Conservation (phyloP, 2,888 invertebrate genomes). For the Malachius bipustulatus region DNA sequence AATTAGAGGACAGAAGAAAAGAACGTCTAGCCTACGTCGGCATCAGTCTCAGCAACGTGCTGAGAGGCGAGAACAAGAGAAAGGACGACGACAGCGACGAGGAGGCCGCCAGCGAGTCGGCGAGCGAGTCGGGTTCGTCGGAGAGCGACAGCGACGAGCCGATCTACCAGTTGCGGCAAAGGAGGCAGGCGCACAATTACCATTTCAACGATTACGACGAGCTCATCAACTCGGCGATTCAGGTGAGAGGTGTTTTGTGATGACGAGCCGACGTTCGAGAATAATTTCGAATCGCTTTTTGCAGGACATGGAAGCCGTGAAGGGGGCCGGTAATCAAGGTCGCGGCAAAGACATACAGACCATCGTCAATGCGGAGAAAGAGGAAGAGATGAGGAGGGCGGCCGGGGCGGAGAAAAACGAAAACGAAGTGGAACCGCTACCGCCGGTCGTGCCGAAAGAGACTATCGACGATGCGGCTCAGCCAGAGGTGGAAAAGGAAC, state of each 20-base stretch:
- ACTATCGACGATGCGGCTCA: constrained; percentile 13
- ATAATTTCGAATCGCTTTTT: neutral
- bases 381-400: constrained; percentile 39
- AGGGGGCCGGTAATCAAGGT: constrained; percentile 68
- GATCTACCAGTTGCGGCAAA: constrained; percentile 72
- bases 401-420: constrained; percentile 19
- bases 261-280: neutral
- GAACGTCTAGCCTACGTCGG: constrained; percentile 63
- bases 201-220: constrained; percentile 91
- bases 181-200: constrained; percentile 69
- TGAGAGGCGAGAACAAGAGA: constrained; percentile 30
- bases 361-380: constrained; percentile 67
- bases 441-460: constrained; percentile 18
- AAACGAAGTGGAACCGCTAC: constrained; percentile 11
- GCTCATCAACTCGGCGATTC: constrained; percentile 84
- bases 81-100: constrained; percentile 10
- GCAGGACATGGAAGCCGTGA: constrained; percentile 57
- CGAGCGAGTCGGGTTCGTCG: constrained; percentile 23
- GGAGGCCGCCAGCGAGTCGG: constrained; percentile 7
- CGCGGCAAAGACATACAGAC: constrained; percentile 89
- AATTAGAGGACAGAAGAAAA: constrained; percentile 53
- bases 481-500: constrained; percentile 15
- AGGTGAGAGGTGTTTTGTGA: constrained; percentile 35
- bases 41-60: constrained; percentile 61
- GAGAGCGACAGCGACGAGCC: constrained; percentile 52